Percentiles rank a stretch among this genome's conserved stretches.
Evolutionary conservation across 2,113 vertebrate species (phyloP).

Genomic region (Paracanthobrama guichenoti): DNA sequence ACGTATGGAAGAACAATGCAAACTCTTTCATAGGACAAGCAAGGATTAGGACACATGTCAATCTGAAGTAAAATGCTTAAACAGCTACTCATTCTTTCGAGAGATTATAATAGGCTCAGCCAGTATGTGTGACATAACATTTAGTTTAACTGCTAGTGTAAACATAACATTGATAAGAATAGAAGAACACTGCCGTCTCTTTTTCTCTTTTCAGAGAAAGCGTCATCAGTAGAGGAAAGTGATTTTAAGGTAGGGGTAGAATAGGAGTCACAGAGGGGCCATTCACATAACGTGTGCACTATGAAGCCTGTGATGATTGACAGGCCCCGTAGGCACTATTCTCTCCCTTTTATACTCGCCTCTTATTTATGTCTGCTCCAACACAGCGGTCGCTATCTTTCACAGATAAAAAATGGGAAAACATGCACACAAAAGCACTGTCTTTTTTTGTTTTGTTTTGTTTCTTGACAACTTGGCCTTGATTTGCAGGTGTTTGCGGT

Average conservation of each 20-base stretch:
- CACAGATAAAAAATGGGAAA: conserved; percentile 33
- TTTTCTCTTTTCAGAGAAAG: conserved; percentile 20
- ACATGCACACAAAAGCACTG: conserved; percentile 20
- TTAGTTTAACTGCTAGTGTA: conserved; percentile 29
- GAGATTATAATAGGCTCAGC: conserved; percentile 26
- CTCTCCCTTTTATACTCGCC: background rate
- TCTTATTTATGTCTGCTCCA: conserved; percentile 32
- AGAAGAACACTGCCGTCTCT: background rate
- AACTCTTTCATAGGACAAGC: conserved; percentile 29
- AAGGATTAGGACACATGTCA: conserved; percentile 27
- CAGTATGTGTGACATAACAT: conserved; percentile 2
- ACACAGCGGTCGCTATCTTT: conserved; percentile 15
- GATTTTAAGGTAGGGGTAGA: conserved; percentile 37
- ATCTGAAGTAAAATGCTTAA: conserved; percentile 39
- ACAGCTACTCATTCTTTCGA: conserved; percentile 9
- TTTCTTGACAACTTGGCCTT: conserved; percentile 38
- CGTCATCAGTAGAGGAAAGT: background rate
- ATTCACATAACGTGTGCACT: conserved; percentile 18
- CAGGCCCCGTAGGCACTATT: conserved; percentile 21
- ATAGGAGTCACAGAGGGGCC: conserved; percentile 33
- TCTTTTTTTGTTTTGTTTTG: conserved; percentile 19
- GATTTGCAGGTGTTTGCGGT: conserved; percentile 44
- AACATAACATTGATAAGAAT: conserved; percentile 12
- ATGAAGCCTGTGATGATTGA: conserved; percentile 39
- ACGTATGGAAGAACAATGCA: conserved; percentile 28